Evolutionary conservation across 2,113 vertebrate genomes (phyloP).

Genomic region (Erythrocebus patas): DNA sequence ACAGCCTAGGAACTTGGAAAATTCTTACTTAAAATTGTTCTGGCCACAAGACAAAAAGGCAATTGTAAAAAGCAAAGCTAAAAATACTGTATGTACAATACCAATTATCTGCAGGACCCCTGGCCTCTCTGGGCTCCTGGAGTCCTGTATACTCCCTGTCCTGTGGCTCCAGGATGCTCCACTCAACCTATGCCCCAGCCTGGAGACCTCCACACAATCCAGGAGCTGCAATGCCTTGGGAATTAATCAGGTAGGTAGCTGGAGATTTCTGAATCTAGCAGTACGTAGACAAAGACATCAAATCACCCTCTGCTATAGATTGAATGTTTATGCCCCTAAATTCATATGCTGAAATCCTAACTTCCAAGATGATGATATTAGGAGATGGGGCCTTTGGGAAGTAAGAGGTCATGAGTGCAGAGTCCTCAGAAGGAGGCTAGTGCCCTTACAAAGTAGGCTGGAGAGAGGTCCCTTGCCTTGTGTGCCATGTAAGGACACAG

Average conservation of each 20-base stretch:
- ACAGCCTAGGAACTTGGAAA: neutral
- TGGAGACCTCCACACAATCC: fast-evolving
- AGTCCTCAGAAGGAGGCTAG: neutral
- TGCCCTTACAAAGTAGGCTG: neutral
- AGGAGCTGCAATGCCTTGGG: neutral
- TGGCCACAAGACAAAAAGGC: neutral
- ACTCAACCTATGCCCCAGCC: neutral
- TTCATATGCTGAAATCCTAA: neutral
- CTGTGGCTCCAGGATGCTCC: neutral
- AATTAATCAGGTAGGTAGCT: neutral
- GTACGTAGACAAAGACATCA: neutral
- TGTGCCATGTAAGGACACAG: neutral
- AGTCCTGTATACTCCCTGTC: neutral
- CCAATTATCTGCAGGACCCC: neutral
- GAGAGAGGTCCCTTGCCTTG: neutral
- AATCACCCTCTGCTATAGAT: neutral
- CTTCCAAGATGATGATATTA: neutral
- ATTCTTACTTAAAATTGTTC: neutral
- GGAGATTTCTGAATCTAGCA: neutral
- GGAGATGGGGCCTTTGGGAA: neutral
- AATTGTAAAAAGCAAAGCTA: neutral
- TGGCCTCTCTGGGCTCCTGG: neutral
- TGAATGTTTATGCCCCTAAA: neutral
- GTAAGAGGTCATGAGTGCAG: too few species aligned
- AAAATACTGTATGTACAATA: neutral